Percentiles rank a stretch among this genome's conserved stretches.
phyloP scores from a whole-genome alignment of 1,140 invertebrate species.

The Ylistrum balloti region DNA sequence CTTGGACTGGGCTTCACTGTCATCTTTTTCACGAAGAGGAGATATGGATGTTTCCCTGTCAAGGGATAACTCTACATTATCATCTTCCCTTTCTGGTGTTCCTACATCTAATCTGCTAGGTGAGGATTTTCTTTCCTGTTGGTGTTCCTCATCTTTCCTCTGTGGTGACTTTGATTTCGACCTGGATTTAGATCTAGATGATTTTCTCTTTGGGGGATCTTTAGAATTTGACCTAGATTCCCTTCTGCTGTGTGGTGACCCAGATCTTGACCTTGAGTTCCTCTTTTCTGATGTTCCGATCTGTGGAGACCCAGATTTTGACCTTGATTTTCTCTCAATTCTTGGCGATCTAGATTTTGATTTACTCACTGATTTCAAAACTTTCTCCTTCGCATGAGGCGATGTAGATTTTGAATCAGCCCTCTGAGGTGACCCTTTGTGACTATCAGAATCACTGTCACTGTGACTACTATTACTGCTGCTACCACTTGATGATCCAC shows the following conservation, averaged over 20 bases:
- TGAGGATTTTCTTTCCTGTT: background rate
- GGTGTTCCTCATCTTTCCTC: background rate
- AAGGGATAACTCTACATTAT: background rate
- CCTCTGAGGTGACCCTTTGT: background rate
- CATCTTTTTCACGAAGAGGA: background rate
- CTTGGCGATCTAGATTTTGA: slow-evolving; percentile 47
- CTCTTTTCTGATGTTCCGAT: background rate
- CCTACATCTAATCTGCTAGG: background rate
- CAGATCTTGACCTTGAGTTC: background rate
- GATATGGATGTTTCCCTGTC: slow-evolving; percentile 23
- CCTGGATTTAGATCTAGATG: background rate
- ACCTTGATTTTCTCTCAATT: slow-evolving; percentile 43
- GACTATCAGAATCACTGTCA: slow-evolving; percentile 44
- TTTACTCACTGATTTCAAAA: background rate
- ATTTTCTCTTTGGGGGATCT: background rate
- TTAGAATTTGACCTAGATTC: slow-evolving; percentile 38
- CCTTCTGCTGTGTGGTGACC: background rate
- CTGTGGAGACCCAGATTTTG: slow-evolving; percentile 43
- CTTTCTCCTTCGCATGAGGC: background rate
- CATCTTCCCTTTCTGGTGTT: slow-evolving; percentile 25
- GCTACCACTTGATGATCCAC: background rate
- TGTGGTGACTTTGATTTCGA: slow-evolving; percentile 20
- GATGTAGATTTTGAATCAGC: background rate
- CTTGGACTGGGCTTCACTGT: background rate
- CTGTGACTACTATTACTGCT: slow-evolving; percentile 42